phyloP scores from a whole-genome alignment of 1,140 invertebrate species.

The Euura saliciscinereae region DNA sequence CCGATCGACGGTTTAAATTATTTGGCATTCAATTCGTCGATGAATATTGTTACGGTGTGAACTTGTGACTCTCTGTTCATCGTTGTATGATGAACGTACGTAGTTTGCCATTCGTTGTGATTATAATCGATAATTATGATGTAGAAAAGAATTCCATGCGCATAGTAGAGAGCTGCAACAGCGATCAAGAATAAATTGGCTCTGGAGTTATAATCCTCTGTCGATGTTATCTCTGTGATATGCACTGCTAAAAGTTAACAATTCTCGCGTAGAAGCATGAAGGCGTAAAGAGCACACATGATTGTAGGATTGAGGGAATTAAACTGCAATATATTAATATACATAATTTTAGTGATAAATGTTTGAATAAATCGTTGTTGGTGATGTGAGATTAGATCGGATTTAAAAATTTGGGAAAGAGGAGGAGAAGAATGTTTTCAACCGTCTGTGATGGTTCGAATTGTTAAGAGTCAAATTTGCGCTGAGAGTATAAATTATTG shows the following conservation, averaged over 20 bases:
- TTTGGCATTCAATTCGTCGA: too few species aligned
- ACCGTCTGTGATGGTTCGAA: not conserved
- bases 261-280: not conserved
- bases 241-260: not conserved
- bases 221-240: not conserved
- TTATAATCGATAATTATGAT: too few species aligned
- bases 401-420: not conserved
- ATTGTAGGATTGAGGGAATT: constrained; percentile 3
- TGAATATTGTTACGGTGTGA: too few species aligned
- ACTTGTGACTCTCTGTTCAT: too few species aligned
- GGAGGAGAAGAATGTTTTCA: not conserved
- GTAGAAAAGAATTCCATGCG: not conserved
- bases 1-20: too few species aligned
- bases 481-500: not conserved
- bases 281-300: not conserved
- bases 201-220: not conserved
- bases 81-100: too few species aligned
- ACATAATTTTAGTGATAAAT: not conserved
- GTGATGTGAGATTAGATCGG: not conserved
- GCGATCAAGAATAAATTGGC: not conserved
- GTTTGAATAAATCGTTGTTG: not conserved
- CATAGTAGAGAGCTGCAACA: not conserved
- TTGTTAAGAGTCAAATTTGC: not conserved
- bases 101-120: too few species aligned
- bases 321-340: constrained; percentile 6